phyloP scores from a whole-genome alignment of 2,113 vertebrate species.

The Leptobrachium ailaonicum region DNA sequence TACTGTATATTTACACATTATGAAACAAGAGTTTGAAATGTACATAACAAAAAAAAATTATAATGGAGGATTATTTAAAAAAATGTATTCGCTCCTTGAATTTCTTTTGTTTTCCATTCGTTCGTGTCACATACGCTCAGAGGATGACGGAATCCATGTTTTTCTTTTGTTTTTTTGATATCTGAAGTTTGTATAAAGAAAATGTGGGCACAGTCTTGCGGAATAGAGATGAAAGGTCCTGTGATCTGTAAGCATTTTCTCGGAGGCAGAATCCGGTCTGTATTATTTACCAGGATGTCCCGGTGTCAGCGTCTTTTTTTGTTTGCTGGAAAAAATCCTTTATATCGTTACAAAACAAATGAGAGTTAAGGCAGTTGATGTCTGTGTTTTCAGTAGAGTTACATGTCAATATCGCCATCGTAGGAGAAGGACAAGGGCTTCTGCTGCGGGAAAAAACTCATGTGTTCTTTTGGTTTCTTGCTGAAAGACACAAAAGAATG shows the following conservation, averaged over 20 bases:
- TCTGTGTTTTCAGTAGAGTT: constrained; percentile 73
- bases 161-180: background rate
- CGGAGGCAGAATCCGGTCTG: constrained; percentile 60
- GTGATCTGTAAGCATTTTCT: background rate
- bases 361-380: constrained; percentile 77
- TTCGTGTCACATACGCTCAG: background rate
- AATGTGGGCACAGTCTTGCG: too few species aligned
- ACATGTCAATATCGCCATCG: constrained; percentile 95
- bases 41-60: constrained; percentile 60
- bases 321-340: constrained; percentile 54
- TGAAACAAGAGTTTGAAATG: constrained; percentile 93
- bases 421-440: constrained; percentile 94
- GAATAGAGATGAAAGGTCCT: background rate
- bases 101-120: background rate
- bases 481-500: constrained; percentile 68
- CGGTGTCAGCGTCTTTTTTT: constrained; percentile 39
- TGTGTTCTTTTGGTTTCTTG: constrained; percentile 80
- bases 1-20: constrained; percentile 76
- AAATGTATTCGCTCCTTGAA: constrained; percentile 56
- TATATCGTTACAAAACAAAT: constrained; percentile 67
- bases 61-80: too few species aligned
- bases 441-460: constrained; percentile 82
- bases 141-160: background rate
- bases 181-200: background rate
- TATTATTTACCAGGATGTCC: constrained; percentile 44